Conservation (phyloP, 2,113 vertebrate species). For the Megaceryle torquata region DNA sequence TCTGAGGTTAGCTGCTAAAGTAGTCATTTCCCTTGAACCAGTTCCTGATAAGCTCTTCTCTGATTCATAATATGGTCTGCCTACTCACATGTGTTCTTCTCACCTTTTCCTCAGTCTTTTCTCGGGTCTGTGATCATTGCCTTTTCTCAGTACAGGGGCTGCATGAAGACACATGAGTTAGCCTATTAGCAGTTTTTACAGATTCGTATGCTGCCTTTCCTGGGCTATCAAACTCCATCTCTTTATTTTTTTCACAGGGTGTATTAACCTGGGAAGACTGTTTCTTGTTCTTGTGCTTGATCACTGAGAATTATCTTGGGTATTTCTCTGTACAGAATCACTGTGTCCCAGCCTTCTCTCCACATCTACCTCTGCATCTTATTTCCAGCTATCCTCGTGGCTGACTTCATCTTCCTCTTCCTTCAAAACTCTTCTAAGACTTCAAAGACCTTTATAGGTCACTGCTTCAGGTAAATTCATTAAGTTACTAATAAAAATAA, state of each 20-base stretch:
- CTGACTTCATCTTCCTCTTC: background rate
- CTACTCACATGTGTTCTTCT: background rate
- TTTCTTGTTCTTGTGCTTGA: background rate
- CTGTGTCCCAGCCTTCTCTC: background rate
- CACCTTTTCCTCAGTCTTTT: background rate
- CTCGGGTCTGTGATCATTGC: background rate
- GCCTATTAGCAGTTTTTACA: background rate
- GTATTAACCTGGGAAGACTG: background rate
- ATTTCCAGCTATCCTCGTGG: background rate
- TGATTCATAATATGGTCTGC: background rate
- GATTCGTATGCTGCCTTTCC: background rate
- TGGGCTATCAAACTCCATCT: background rate
- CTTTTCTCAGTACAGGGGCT: background rate
- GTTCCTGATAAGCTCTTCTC: background rate
- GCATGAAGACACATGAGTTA: background rate
- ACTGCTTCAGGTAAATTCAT: background rate
- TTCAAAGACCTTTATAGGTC: background rate
- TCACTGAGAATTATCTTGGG: background rate
- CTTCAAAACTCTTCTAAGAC: background rate
- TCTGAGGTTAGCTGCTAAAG: background rate
- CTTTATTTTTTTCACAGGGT: background rate
- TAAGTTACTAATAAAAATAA: background rate
- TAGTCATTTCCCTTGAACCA: background rate
- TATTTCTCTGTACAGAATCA: background rate
- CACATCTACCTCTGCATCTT: background rate